Base-by-base conservation (phyloP, 1,140 invertebrate genomes). In the Latrodectus geometricus region DNA sequence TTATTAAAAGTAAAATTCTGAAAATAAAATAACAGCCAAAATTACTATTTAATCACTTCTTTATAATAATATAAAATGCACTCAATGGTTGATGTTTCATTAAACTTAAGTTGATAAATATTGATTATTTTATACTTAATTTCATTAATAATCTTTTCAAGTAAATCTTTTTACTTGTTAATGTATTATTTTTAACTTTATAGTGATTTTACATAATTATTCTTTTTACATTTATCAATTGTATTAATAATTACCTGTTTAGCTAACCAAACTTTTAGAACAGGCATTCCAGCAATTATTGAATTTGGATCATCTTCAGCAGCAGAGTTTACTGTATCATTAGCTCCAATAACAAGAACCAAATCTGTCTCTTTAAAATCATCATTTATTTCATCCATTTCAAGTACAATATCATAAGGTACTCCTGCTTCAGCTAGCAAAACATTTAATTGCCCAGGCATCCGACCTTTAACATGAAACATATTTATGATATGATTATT, bases 371-470 rank as follows among this genome's bases (percentile, higher is more conserved):
- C 93, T 4, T 93, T 91, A 91, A 97, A 97, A 89, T 97, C 96
- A 75, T 96, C 94, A 90, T 98, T 98, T 81, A 98, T 96, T 91
- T 97, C 96, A 65, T 98, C 96, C 96, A 98, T 97, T 92, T 98
- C 96, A 56, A 96, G 92, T 0, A 98, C 96, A 90, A 97, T 94
- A 91, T 98, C 96, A 90, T 97, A 97, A 0, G 96, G 96, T 11
- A 98, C 96, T 69, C 96, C 96, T 68, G 96, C 96, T 92, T 98
- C 96, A 9, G 96, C 96, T 56, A 97, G 91, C n/a, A 98, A 91
- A 1, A 98, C 96, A 90, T 97, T 97, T 88, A 97, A 90, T 91
- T 97, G 96, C 61, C 96, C 96, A 65, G 96, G 96, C 96, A 97
- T 97, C 88, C 96, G 94, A 68, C 96, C 95, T 95, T 12, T 2